Base-by-base conservation (phyloP, 2,888 invertebrate genomes). In the Agrilus cyanescens region DNA sequence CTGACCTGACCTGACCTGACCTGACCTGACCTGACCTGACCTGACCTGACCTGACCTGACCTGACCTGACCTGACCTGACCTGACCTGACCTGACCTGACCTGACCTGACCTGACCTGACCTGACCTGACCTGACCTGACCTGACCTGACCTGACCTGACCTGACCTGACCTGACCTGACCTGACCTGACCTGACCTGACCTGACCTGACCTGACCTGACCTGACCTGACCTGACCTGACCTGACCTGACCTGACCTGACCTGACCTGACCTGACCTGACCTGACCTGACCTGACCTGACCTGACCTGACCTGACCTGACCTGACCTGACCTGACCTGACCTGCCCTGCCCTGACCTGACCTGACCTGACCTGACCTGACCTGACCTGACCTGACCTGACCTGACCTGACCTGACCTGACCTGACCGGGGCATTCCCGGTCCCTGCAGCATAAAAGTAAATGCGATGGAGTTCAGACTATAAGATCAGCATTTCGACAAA, bases 231-330 rank as follows among this genome's bases (percentile, higher is more conserved):
- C 44, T 46, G 41, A 46, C 44, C 40, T 43, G 37, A 46, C 46
- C 46, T 50, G 46, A 45, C 50, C 49, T 47, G 45, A 49, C 50
- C 47, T 50, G 45, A 49, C 50, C 47, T 50, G 45, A 49, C 50
- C 47, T 50, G 45, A 49, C 50, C 49, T 50, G 45, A 49, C 48
- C 48, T 50, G 45, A 49, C 50, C 48, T 50, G 44, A n/a, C 43
- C 43, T 38, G 34, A 44, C 43, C 44, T 44, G 43, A 35, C 12
- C 31, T 31, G n/a, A 31, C 31, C 31, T 12, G 31, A 31, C 31
- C 31, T 31, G n/a, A 31, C n/a, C 31, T 31, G 31, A 10, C 31
- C n/a, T 31, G 31, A 31, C 31, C 31, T 31, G 31, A 31, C 31
- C 31, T 31, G n/a, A 31, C 31, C 31, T 31, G n/a, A 31, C n/a